Conservation (phyloP, 2,113 vertebrate species). For the Myodes glareolus region DNA sequence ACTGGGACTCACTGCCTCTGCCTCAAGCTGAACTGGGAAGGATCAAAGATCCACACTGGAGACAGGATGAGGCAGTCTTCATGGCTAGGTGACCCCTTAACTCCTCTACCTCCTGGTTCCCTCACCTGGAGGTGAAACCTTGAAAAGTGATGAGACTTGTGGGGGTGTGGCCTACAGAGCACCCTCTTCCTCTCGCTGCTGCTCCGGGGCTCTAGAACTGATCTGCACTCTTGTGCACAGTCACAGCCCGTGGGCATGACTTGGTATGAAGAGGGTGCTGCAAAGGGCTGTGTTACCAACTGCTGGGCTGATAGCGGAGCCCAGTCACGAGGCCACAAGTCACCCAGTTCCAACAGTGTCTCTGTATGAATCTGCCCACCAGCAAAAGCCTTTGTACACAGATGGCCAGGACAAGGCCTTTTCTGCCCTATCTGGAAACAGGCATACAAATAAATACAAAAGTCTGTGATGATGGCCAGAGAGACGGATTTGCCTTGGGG, state of each 20-base stretch:
- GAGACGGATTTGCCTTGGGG: rapidly evolving
- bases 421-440: neutral
- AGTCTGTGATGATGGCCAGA: rapidly evolving
- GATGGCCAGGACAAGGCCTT: neutral
- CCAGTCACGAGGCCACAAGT: rapidly evolving
- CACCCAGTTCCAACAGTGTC: rapidly evolving
- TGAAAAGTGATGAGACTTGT: rapidly evolving
- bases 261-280: neutral
- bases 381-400: neutral
- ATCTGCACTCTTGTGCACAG: neutral
- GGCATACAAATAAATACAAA: neutral
- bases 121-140: neutral
- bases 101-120: neutral
- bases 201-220: neutral
- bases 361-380: neutral
- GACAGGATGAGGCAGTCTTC: neutral
- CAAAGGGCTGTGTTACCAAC: neutral
- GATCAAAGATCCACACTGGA: no score
- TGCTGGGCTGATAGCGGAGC: neutral
- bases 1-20: neutral
- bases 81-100: neutral
- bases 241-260: no score
- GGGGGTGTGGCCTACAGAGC: rapidly evolving
- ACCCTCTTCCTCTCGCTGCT: rapidly evolving
- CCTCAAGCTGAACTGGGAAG: neutral